Base-by-base conservation (phyloP, 2,797 vertebrate species). In the Cryptoprocta ferox region DNA sequence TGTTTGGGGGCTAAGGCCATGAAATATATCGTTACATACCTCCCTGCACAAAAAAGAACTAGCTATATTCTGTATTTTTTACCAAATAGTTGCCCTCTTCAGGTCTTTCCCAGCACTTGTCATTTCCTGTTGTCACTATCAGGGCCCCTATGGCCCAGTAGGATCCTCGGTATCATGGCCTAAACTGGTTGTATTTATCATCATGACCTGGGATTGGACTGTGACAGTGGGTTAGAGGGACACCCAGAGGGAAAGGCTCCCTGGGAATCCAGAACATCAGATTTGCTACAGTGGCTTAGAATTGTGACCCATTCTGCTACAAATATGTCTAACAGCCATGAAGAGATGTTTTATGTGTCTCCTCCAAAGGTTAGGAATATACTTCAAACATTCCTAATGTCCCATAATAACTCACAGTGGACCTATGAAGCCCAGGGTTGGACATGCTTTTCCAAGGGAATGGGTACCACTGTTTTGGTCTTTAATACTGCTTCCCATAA, bases 181-280 rank as follows among this genome's bases (percentile, higher is more conserved):
- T 70, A 37, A 28, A 30, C 45, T 19, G 37, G n/a, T 76, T 80
- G 7, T 85, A 19, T 92, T 94, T 92, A 94, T 87, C 66, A 39
- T 45, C 37, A 21, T 50, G n/a, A 7, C 21, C 5, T 82, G 87
- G 75, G 21, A 68, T 86, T 93, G 92, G 90, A 35, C 76, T 89
- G 61, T 95, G 75, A 70, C 94, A 92, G 59, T 50, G 12, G 1
- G 82, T 97, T 94, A 84, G 50, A 95, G 61, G 61, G 71, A 96
- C 32, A 56, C 39, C 42, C 16, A 19, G 63, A 94, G 76, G 63
- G 86, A 93, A 89, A 76, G 39, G 48, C 65, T 92, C 28, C 48
- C 8, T 97, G 61, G 48, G 78, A 95, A 96, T 79, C 96, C 78
- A 85, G 78, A 95, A 91, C 68, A 97, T 97, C 39, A 6, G 42